Percentiles rank a stretch among this genome's conserved stretches.
Conservation (phyloP, 2,888 invertebrate genomes). For the Zaprionus obscuricornis region DNA sequence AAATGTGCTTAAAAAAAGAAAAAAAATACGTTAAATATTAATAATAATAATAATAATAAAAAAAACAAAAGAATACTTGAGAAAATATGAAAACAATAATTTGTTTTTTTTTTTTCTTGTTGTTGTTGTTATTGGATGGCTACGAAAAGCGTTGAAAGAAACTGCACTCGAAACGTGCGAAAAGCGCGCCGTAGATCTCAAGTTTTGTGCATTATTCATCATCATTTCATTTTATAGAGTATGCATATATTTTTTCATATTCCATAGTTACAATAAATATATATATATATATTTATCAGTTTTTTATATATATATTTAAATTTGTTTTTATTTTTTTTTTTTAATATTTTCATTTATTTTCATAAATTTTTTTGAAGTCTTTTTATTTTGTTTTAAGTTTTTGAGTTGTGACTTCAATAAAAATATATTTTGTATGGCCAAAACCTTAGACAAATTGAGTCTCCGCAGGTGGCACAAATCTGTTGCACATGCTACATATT, state of each 20-base stretch:
- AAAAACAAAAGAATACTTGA: constrained; percentile 46
- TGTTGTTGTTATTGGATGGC: constrained; percentile 43
- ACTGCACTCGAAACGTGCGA: constrained; percentile 21
- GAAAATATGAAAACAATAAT: constrained; percentile 23
- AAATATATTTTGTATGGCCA: constrained; percentile 33
- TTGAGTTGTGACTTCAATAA: background rate
- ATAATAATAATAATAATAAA: constrained; percentile 18
- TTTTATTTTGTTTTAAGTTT: too few species aligned
- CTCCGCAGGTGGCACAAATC: constrained; percentile 74
- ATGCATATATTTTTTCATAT: too few species aligned
- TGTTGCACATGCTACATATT: constrained; percentile 15
- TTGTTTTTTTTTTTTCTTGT: too few species aligned
- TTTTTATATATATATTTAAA: too few species aligned
- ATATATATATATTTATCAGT: too few species aligned
- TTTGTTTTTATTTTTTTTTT: too few species aligned
- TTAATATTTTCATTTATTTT: too few species aligned
- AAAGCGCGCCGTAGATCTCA: constrained; percentile 10
- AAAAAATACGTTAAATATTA: too few species aligned
- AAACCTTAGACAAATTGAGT: constrained; percentile 81
- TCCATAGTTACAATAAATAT: too few species aligned
- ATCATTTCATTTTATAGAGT: too few species aligned
- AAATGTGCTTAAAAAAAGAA: constrained; percentile 35
- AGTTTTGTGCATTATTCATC: too few species aligned
- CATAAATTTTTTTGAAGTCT: too few species aligned
- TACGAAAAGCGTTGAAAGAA: constrained; percentile 25